These are phyloP conservation scores for Stictonetta naevosa DNA, from an alignment of 2,113 vertebrate genomes.

Conservation along the genomic window DNA sequence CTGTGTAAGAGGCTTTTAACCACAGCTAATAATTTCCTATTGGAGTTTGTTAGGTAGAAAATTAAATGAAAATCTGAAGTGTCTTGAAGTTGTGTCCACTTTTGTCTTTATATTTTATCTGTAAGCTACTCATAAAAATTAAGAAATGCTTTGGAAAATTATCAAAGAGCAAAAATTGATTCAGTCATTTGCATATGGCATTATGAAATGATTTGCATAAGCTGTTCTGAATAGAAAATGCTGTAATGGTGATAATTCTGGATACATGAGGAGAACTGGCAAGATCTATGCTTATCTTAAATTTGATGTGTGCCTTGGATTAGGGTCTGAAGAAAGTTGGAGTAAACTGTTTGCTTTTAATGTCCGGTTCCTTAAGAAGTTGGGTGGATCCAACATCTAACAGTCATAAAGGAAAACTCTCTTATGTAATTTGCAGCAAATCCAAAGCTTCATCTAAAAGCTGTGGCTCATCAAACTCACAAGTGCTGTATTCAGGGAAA, in stretches of 20 bases:
- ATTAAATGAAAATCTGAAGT: background rate
- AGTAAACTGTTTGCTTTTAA: background rate
- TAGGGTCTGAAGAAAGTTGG: background rate
- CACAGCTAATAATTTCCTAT: background rate
- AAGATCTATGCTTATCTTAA: background rate
- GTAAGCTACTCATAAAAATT: background rate
- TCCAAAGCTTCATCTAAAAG: background rate
- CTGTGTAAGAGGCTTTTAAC: background rate
- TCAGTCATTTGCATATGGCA: background rate
- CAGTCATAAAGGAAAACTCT: background rate
- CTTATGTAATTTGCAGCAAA: background rate
- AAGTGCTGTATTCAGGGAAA: background rate
- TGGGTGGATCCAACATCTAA: background rate
- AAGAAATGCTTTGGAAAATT: background rate
- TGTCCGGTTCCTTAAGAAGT: background rate
- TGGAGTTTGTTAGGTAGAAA: background rate
- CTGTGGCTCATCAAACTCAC: background rate
- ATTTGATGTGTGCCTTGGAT: background rate
- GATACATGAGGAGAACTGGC: background rate
- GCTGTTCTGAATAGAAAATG: conserved; percentile 2
- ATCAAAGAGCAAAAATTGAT: background rate
- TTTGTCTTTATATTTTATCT: background rate
- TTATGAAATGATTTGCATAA: background rate
- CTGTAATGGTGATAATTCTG: background rate
- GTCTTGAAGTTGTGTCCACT: background rate